phyloP scores from a whole-genome alignment of 2,797 vertebrate species.

The Pristis pectinata region DNA sequence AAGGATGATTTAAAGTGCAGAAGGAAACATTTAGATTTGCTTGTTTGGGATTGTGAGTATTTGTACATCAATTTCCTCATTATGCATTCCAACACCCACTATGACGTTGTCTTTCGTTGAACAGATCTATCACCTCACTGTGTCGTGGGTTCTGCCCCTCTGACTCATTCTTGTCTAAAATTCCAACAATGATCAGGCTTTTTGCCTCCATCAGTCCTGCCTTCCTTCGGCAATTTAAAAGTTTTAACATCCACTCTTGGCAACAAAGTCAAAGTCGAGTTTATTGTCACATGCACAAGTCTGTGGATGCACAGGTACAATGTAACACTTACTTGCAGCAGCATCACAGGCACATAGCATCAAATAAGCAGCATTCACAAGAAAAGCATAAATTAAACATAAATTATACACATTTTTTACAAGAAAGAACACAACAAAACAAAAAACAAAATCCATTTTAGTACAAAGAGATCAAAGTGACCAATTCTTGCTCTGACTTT shows the following conservation, averaged over 20 bases:
- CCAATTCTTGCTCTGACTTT: too few relatives aligned
- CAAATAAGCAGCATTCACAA: too few relatives aligned
- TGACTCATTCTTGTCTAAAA: not conserved
- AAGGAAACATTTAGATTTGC: too few relatives aligned
- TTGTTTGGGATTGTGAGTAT: not conserved
- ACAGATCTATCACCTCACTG: not conserved
- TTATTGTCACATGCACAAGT: too few relatives aligned
- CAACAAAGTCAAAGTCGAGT: not conserved
- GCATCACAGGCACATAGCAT: too few relatives aligned
- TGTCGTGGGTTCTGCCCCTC: not conserved
- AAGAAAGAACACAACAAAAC: too few relatives aligned
- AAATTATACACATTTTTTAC: too few relatives aligned
- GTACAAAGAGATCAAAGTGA: too few relatives aligned
- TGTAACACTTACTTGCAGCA: too few relatives aligned
- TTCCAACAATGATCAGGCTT: not conserved
- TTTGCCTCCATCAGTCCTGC: not conserved
- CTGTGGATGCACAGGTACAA: too few relatives aligned
- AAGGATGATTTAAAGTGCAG: not conserved
- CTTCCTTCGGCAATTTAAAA: not conserved
- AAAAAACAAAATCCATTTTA: too few relatives aligned
- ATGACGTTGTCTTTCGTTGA: not conserved
- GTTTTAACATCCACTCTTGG: not conserved
- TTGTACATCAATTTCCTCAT: not conserved
- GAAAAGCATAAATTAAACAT: too few relatives aligned
- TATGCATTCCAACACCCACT: not conserved